Evolutionary conservation across 2,113 vertebrate genomes (phyloP).

Genomic region (Piprites chloris): DNA sequence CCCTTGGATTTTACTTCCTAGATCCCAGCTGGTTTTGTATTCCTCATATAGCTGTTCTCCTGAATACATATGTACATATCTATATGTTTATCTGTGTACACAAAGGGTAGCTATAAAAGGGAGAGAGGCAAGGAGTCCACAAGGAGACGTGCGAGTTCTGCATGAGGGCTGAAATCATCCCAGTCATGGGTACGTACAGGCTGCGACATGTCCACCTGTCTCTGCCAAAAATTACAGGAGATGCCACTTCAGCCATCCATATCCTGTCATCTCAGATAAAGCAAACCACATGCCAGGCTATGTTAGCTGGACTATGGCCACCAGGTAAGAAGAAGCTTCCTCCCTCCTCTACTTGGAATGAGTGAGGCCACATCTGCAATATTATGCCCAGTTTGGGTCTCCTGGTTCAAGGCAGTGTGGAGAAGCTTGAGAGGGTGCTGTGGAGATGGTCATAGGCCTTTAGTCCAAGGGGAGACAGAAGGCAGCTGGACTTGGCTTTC

Average conservation of each 20-base stretch:
- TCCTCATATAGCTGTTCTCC: not conserved
- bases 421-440: not conserved
- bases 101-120: not conserved
- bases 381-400: not conserved
- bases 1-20: not conserved
- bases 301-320: not conserved
- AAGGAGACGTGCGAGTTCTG: not conserved
- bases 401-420: not conserved
- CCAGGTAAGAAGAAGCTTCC: not conserved
- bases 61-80: too few relatives aligned
- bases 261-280: not conserved
- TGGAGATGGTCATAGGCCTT: not conserved
- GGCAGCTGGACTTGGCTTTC: not conserved
- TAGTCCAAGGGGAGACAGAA: not conserved
- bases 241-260: not conserved
- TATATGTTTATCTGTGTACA: not conserved
- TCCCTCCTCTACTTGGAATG: not conserved
- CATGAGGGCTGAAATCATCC: not conserved
- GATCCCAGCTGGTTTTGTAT: not conserved
- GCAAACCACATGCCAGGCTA: not conserved
- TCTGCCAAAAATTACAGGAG: not conserved
- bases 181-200: not conserved
- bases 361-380: not conserved
- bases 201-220: fast-evolving
- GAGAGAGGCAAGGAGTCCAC: not conserved